Conservation (phyloP, 1,140 invertebrate species). For the Rhagoletis zephyria region DNA sequence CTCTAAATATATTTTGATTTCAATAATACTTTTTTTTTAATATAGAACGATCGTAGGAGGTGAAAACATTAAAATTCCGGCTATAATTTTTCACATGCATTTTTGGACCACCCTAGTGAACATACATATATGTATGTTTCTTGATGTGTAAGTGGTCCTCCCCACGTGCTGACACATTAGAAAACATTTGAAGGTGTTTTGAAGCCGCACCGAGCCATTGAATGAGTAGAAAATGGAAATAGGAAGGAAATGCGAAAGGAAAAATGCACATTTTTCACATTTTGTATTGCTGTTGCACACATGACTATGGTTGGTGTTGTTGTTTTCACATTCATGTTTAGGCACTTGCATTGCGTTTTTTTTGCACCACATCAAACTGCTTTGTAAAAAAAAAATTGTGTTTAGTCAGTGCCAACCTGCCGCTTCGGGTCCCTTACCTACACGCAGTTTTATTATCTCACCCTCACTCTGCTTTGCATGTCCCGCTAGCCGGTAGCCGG, state of each 20-base stretch:
- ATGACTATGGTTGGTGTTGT: neutral
- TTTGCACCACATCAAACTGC: neutral
- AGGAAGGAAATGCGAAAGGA: neutral
- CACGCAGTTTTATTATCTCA: neutral
- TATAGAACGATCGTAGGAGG: no score
- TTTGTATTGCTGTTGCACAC: neutral
- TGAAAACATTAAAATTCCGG: no score
- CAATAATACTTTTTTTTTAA: no score
- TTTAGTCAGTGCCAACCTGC: neutral
- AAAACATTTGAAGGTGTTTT: neutral
- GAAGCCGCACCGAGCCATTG: neutral
- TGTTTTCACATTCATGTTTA: neutral
- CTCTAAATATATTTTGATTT: no score
- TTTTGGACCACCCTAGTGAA: no score
- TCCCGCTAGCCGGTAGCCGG: neutral
- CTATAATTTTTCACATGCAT: no score
- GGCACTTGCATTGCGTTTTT: neutral
- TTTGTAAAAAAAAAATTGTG: neutral
- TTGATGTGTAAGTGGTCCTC: no score
- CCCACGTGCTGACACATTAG: neutral
- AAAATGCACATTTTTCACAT: conserved; percentile 14
- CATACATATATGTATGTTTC: no score
- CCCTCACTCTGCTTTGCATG: no score
- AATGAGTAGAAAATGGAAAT: neutral
- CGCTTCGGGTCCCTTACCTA: neutral